These are phyloP conservation scores for Trichonephila clavipes DNA, from an alignment of 1,140 invertebrate genomes.

Conservation along the genomic window DNA sequence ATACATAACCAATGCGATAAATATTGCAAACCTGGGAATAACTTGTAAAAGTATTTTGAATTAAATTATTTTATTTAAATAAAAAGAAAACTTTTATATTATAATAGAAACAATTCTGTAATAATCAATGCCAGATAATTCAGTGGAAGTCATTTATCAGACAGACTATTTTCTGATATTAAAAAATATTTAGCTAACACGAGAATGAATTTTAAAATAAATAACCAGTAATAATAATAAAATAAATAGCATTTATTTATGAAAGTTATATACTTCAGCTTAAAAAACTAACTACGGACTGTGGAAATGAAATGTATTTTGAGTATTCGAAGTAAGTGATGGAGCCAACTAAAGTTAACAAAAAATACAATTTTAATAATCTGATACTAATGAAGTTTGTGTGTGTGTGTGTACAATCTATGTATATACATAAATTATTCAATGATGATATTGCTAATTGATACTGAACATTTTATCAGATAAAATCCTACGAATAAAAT, in stretches of 20 bases:
- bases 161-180: background rate
- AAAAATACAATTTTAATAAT: too few relatives aligned
- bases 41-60: background rate
- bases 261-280: background rate
- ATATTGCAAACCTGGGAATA: background rate
- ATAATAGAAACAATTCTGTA: background rate
- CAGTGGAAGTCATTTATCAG: background rate
- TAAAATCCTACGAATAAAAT: too few relatives aligned
- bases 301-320: too few relatives aligned
- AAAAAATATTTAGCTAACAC: background rate
- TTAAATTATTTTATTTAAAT: constrained; percentile 26
- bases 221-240: background rate
- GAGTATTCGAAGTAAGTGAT: too few relatives aligned
- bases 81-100: background rate
- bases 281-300: too few relatives aligned
- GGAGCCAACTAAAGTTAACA: too few relatives aligned
- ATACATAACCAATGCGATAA: background rate
- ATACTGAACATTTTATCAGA: too few relatives aligned
- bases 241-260: background rate
- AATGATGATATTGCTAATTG: too few relatives aligned
- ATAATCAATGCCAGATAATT: background rate
- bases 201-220: background rate
- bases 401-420: too few relatives aligned
- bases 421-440: too few relatives aligned
- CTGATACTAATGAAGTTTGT: too few relatives aligned